A percentile compares a stretch with the other conserved stretches of the same genome.
Conservation (phyloP, 2,888 invertebrate genomes). For the Seladonia tumulorum region DNA sequence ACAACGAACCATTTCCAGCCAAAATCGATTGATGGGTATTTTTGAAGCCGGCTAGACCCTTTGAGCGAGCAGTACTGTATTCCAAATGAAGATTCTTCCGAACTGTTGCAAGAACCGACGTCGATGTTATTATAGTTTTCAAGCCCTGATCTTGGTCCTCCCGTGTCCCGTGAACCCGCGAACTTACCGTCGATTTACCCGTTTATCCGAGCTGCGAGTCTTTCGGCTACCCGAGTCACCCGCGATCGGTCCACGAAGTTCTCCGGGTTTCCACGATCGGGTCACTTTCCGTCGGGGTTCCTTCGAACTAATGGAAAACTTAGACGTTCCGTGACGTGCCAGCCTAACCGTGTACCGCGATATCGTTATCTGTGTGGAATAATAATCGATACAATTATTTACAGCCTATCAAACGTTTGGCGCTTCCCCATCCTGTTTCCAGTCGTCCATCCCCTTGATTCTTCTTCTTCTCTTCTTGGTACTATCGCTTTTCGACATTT, state of each 20-base stretch:
- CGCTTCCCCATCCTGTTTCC: conserved; percentile 55
- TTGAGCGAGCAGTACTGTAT: background rate
- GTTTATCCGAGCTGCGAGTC: background rate
- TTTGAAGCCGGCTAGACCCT: background rate
- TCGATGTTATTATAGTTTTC: background rate
- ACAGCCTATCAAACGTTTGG: conserved; percentile 78
- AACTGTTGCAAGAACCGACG: background rate
- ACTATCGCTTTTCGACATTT: background rate
- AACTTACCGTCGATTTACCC: background rate
- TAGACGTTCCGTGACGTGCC: conserved; percentile 24
- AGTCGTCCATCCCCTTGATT: background rate
- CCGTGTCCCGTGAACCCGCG: background rate
- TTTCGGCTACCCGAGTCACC: background rate
- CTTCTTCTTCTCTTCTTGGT: background rate
- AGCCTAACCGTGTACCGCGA: conserved; percentile 14
- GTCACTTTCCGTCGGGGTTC: background rate
- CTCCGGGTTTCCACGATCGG: background rate
- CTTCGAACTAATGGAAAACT: conserved; percentile 13
- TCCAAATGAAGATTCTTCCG: background rate
- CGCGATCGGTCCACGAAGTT: background rate
- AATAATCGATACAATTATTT: conserved; percentile 81
- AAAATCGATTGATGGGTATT: too few species aligned
- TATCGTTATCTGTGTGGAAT: conserved; percentile 69
- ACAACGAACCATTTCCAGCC: too few species aligned
- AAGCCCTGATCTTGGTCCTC: background rate